Conservation (phyloP, 2,888 invertebrate genomes). For the Dendrolimus pini region DNA sequence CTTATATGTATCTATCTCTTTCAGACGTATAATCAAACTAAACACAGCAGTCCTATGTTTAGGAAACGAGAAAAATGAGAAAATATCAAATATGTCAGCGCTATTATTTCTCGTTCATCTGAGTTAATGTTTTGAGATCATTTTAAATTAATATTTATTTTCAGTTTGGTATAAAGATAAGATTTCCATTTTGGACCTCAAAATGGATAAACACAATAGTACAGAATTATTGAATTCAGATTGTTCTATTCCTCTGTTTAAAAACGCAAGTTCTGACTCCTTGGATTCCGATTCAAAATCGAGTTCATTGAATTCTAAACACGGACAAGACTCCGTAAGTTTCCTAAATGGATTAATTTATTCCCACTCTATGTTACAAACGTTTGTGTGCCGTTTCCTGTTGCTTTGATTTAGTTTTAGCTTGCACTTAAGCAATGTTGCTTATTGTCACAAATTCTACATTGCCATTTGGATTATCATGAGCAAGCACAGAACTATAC, state of each 20-base stretch:
- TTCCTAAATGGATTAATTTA: constrained; percentile 68
- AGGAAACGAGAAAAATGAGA: too few species aligned
- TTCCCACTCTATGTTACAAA: constrained; percentile 47
- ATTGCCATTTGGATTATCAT: constrained; percentile 20
- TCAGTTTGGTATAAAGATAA: too few species aligned
- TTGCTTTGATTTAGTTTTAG: constrained; percentile 28
- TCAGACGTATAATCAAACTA: too few species aligned
- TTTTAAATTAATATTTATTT: not conserved
- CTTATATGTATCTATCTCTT: too few species aligned
- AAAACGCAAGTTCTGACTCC: constrained; percentile 88
- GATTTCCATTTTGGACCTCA: constrained; percentile 1
- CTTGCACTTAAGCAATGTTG: constrained; percentile 11
- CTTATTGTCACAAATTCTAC: constrained; percentile 4
- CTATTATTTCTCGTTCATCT: too few species aligned
- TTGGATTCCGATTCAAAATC: constrained; percentile 91
- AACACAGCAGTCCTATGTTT: too few species aligned
- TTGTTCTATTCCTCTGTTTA: constrained; percentile 72
- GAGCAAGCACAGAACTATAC: constrained; percentile 45
- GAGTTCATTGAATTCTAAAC: constrained; percentile 89
- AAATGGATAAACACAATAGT: constrained; percentile 81
- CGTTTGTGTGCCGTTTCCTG: constrained; percentile 43
- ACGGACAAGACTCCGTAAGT: constrained; percentile 88
- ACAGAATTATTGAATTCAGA: constrained; percentile 81
- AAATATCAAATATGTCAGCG: too few species aligned
- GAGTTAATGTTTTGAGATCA: not conserved